A percentile compares a stretch with the other conserved stretches of the same genome.
Evolutionary conservation across 2,888 invertebrate species (phyloP).

Genomic region (Cephus runcator): DNA sequence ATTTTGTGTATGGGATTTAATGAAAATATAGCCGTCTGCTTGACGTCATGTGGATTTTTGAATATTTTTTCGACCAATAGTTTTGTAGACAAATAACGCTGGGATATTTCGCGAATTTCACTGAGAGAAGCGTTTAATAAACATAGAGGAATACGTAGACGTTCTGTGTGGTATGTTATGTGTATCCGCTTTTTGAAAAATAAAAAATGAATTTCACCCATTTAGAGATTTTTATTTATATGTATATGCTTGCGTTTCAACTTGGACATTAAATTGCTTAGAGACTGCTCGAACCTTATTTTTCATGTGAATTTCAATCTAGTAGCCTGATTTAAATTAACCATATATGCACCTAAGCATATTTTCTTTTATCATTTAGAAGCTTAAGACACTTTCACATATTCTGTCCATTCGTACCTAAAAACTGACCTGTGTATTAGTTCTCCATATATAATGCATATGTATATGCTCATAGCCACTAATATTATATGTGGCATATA

Average conservation of each 20-base stretch:
- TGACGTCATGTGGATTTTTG: background rate
- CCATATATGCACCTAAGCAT: background rate
- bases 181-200: background rate
- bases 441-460: background rate
- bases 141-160: background rate
- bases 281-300: background rate
- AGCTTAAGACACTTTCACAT: background rate
- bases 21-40: background rate
- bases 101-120: background rate
- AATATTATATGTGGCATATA: background rate
- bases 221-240: background rate
- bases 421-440: background rate
- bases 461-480: background rate
- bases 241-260: background rate
- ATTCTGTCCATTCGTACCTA: background rate
- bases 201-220: background rate
- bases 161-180: background rate
- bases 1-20: background rate
- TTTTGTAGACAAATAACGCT: background rate
- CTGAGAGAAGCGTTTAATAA: background rate
- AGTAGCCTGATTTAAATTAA: background rate
- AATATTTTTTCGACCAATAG: background rate
- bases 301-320: background rate
- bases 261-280: background rate
- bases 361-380: background rate